Conservation (phyloP, 2,113 vertebrate genomes). For the Lynx canadensis region DNA sequence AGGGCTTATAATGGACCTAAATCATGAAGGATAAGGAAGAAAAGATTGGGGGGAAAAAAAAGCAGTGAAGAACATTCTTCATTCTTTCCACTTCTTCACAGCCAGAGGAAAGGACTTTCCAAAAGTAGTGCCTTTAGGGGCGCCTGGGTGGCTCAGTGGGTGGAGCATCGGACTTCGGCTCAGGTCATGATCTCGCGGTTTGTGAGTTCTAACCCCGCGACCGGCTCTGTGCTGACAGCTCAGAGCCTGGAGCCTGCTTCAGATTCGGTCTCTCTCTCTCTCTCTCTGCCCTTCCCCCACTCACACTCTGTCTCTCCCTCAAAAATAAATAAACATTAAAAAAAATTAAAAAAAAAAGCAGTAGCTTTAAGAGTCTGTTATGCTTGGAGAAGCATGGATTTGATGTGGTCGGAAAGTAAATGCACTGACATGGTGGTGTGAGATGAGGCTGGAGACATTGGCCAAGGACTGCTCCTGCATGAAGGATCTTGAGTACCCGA, state of each 20-base stretch:
- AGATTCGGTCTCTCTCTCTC: too few species aligned
- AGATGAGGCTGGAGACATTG: neutral
- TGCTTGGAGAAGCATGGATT: neutral
- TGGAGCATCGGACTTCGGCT: rapidly evolving
- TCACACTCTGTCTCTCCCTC: too few species aligned
- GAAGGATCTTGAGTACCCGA: neutral
- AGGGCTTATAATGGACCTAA: neutral
- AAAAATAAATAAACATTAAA: too few species aligned
- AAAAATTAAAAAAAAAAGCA: too few species aligned
- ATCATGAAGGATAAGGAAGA: neutral
- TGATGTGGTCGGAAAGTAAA: neutral
- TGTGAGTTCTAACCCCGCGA: too few species aligned
- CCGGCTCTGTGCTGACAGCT: too few species aligned
- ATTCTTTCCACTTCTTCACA: neutral
- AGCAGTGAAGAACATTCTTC: neutral
- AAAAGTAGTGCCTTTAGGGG: neutral
- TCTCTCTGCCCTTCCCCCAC: too few species aligned
- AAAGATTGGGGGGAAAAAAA: too few species aligned
- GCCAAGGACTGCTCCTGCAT: neutral
- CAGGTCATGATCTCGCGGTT: too few species aligned
- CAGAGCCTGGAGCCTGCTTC: too few species aligned
- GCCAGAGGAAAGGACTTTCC: neutral
- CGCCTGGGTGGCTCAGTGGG: too few species aligned
- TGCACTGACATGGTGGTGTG: neutral
- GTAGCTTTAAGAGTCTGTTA: neutral